Base-by-base conservation (phyloP, 2,888 invertebrate genomes). In the Agrochola lota region DNA sequence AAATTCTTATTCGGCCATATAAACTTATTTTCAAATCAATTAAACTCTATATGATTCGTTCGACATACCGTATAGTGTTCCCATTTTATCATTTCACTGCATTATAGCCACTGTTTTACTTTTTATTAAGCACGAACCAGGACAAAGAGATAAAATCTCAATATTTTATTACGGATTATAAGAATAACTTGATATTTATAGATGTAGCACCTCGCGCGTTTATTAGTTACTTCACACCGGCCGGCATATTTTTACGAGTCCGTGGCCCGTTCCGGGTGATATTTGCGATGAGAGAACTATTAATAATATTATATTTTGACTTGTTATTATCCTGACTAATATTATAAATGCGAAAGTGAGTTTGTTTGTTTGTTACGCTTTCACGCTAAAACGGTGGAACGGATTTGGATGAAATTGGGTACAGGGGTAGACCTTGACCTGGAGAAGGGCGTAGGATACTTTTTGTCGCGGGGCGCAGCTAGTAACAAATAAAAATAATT, bases 151-250 rank as follows among this genome's bases (percentile, higher is more conserved):
- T 77, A 78, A 83, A 83, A 77, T 72, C 67, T 71, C 43, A 35
- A 80, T 86, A 85, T 88, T 85, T 88, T 78, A 86, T 84, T 78
- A 74, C 69, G 30, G 26, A 74, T 75, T 76, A 77, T 78, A 84
- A 80, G 74, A 87, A 87, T 84, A 87, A 83, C 79, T 67, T 70
- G 69, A 62, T 87, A 87, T 85, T 87, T 83, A 87, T 87, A 86
- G 86, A 81, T 75, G 59, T 84, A 80, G 62, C 86, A 86, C 79
- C 86, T 87, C 80, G 49, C 64, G 66, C 76, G 85, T 87, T 83
- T 86, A 87, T 83, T 83, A 85, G 85, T 87, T 78, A 83, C 80
- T 86, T 77, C 79, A 81, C 87, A 82, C 81, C 87, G 82, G 77
- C 79, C 78, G 82, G 85, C 78, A 80, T 85, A 86, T 84, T 85